Evolutionary conservation across 1,140 invertebrate species (phyloP).

Genomic region (Diuraphis noxia): DNA sequence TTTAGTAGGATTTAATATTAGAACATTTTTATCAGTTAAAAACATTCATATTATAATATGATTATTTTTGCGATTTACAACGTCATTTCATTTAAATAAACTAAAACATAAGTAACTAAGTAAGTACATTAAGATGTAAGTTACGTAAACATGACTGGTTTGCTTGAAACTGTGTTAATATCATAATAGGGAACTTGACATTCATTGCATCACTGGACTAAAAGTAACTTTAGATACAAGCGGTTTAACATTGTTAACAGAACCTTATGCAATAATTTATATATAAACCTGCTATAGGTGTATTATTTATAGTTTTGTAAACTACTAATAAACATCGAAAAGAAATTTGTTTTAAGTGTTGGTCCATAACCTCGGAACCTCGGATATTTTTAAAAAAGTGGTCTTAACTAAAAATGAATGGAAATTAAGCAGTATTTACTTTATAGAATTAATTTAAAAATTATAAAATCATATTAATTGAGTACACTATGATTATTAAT

Average conservation of each 20-base stretch:
- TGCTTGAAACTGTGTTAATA: not conserved
- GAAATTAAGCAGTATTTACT: not conserved
- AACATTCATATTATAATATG: not conserved
- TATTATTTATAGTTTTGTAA: not conserved
- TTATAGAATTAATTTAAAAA: not conserved
- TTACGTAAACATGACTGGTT: not conserved
- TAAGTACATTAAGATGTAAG: not conserved
- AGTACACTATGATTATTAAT: not conserved
- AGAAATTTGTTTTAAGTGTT: not conserved
- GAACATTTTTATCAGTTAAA: not conserved
- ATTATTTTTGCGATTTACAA: not conserved
- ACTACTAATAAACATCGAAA: not conserved
- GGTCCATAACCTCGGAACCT: not conserved
- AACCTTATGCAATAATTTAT: not conserved
- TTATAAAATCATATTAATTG: not conserved
- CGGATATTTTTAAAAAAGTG: not conserved
- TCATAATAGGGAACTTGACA: not conserved
- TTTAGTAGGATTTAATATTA: not conserved
- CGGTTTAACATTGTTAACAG: not conserved
- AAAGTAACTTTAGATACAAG: not conserved
- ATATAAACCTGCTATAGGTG: not conserved
- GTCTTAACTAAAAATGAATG: not conserved
- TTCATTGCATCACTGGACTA: not conserved
- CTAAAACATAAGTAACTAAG: not conserved
- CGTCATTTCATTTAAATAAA: not conserved